These are phyloP conservation scores for Agonopterix heracliana DNA, from an alignment of 2,888 invertebrate species.

Conservation along the genomic window DNA sequence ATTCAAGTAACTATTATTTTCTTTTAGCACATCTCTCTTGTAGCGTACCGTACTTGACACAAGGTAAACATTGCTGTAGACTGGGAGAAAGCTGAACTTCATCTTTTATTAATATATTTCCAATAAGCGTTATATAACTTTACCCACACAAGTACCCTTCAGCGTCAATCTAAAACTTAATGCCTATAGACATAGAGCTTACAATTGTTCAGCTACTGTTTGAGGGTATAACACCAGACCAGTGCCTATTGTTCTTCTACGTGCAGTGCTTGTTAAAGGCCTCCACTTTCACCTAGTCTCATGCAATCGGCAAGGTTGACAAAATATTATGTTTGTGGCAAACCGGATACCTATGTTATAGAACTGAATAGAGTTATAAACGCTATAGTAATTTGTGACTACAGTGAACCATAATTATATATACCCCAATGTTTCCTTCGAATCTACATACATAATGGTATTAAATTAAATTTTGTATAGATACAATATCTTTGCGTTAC, in stretches of 20 bases:
- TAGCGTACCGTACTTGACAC: no score
- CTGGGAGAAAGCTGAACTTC: no score
- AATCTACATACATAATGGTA: no score
- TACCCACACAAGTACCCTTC: not conserved
- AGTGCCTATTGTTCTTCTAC: slow-evolving; percentile 33
- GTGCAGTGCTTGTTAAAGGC: slow-evolving; percentile 31
- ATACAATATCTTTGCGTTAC: no score
- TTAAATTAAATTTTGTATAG: no score
- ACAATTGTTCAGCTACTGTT: slow-evolving; percentile 11
- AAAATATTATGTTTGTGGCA: not conserved
- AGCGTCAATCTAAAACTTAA: no score
- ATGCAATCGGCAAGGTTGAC: slow-evolving; percentile 33
- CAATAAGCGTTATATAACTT: slow-evolving; percentile 2
- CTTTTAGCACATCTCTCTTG: no score
- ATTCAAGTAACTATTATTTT: no score
- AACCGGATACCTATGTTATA: not conserved
- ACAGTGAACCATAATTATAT: no score
- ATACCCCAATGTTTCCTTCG: no score
- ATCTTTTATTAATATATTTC: not conserved
- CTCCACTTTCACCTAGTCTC: slow-evolving; percentile 45
- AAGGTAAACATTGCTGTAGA: no score
- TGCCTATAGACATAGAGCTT: not conserved
- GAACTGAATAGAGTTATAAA: not conserved
- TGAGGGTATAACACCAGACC: slow-evolving; percentile 13
- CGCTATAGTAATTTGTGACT: no score